Percentiles rank a stretch among this genome's conserved stretches.
Conservation (phyloP, 2,888 invertebrate genomes). For the Dryomyza anilis region DNA sequence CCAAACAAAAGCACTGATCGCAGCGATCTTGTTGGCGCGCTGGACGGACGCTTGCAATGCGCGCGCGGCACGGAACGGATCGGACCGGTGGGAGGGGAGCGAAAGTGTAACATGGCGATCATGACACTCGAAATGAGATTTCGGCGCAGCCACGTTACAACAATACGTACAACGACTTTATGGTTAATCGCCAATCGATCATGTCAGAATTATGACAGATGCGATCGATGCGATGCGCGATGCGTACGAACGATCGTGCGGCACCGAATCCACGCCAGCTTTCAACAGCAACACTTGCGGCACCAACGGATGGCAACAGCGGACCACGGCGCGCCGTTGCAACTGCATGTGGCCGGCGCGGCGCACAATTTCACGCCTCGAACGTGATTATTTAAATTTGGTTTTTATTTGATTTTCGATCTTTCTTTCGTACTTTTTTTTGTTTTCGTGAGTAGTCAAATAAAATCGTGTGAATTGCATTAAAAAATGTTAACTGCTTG, state of each 20-base stretch:
- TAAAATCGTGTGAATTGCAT: not conserved
- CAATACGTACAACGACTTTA: not conserved
- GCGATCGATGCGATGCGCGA: constrained; percentile 1
- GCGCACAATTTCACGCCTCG: not conserved
- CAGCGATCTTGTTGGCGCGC: not conserved
- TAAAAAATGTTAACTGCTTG: not conserved
- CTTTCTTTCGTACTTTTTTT: no score
- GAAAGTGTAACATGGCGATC: constrained; percentile 14
- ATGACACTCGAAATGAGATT: not conserved
- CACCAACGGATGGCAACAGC: not conserved
- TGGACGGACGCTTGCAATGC: no score
- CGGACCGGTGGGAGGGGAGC: not conserved
- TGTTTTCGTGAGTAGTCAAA: not conserved
- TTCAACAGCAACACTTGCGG: constrained; percentile 19
- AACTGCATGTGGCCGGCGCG: not conserved
- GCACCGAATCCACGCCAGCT: not conserved
- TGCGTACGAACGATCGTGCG: not conserved
- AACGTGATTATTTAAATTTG: constrained; percentile 14
- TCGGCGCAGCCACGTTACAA: not conserved
- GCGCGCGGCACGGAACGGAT: not conserved
- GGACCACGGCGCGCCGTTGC: not conserved
- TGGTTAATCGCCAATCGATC: constrained; percentile 34
- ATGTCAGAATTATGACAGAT: constrained; percentile 33
- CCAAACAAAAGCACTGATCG: not conserved
- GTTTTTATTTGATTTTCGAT: no score